A percentile compares a stretch with the other conserved stretches of the same genome.
These are phyloP conservation scores for Brachionus rubens DNA, from an alignment of 1,140 invertebrate species.

Conservation along the genomic window DNA sequence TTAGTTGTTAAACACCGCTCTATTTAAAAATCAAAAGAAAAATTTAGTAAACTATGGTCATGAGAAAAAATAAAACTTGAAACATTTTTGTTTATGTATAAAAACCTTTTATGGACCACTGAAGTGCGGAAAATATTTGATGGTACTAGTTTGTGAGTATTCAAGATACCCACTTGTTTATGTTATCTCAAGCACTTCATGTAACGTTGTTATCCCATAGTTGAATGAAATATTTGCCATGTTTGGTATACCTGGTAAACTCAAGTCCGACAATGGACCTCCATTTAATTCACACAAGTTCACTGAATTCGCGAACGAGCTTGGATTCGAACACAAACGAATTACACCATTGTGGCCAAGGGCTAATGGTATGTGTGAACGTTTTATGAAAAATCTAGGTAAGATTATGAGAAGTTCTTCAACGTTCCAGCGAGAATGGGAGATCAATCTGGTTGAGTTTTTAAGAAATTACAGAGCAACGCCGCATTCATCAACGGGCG, in stretches of 20 bases:
- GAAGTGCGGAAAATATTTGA: slow-evolving; percentile 49
- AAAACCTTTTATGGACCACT: slow-evolving; percentile 52
- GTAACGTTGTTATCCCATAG: slow-evolving; percentile 37
- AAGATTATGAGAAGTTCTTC: too few relatives aligned
- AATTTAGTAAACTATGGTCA: too few relatives aligned
- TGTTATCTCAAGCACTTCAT: slow-evolving; percentile 46
- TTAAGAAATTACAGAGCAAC: too few relatives aligned
- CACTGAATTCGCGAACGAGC: slow-evolving; percentile 37
- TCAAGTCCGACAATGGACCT: slow-evolving; percentile 48
- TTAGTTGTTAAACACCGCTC: too few relatives aligned
- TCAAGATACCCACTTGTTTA: slow-evolving; percentile 52
- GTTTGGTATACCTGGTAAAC: slow-evolving; percentile 45
- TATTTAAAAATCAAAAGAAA: too few relatives aligned
- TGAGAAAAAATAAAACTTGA: too few relatives aligned
- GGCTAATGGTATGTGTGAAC: slow-evolving; percentile 47
- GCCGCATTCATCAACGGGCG: too few relatives aligned
- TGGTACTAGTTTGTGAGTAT: slow-evolving; percentile 52
- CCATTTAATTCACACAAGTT: slow-evolving; percentile 47
- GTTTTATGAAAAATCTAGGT: slow-evolving; percentile 17
- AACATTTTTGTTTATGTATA: too few relatives aligned
- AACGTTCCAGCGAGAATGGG: too few relatives aligned
- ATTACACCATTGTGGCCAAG: slow-evolving; percentile 47
- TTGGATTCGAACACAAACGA: slow-evolving; percentile 44
- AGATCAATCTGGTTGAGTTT: too few relatives aligned
- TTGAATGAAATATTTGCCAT: slow-evolving; percentile 47